Percentiles rank a stretch among this genome's conserved stretches.
Evolutionary conservation across 2,888 invertebrate species (phyloP).

Genomic region (Hydroisotoma schaefferi): DNA sequence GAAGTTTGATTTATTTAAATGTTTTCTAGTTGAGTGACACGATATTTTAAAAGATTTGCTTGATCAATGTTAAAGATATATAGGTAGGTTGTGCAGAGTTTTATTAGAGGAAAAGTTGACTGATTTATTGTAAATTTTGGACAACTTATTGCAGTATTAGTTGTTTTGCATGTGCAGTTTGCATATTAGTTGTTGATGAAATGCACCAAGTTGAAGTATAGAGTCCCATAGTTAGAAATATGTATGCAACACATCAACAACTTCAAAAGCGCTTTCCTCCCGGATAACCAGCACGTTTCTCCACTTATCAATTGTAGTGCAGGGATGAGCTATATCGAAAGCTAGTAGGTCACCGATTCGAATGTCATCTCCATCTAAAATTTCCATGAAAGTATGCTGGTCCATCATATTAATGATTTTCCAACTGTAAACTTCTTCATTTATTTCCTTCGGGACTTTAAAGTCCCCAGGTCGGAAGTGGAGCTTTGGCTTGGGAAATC

Average conservation of each 20-base stretch:
- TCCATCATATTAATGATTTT: slow-evolving; percentile 41
- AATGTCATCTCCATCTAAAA: slow-evolving; percentile 27
- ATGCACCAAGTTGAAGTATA: too few species aligned
- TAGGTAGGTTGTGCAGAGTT: too few species aligned
- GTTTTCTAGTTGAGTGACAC: too few species aligned
- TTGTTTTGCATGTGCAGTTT: too few species aligned
- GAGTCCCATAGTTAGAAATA: too few species aligned
- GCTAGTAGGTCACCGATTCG: slow-evolving; percentile 39
- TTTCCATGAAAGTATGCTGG: slow-evolving; percentile 39
- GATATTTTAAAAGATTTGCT: too few species aligned
- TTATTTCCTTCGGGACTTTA: not conserved
- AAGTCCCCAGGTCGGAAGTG: slow-evolving; percentile 24
- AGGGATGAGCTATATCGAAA: slow-evolving; percentile 41
- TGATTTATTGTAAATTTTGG: too few species aligned
- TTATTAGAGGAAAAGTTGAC: too few species aligned
- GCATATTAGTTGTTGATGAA: too few species aligned
- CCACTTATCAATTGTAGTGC: slow-evolving; percentile 43
- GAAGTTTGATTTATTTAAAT: too few species aligned
- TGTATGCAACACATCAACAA: slow-evolving; percentile 31
- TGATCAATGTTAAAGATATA: too few species aligned
- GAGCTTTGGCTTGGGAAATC: slow-evolving; percentile 32
- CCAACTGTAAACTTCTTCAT: slow-evolving; percentile 22
- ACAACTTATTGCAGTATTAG: too few species aligned
- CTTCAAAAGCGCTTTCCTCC: slow-evolving; percentile 12
- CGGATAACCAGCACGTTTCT: slow-evolving; percentile 28